Evolutionary conservation across 2,888 invertebrate species (phyloP).

Genomic region (Saturnia japonica): DNA sequence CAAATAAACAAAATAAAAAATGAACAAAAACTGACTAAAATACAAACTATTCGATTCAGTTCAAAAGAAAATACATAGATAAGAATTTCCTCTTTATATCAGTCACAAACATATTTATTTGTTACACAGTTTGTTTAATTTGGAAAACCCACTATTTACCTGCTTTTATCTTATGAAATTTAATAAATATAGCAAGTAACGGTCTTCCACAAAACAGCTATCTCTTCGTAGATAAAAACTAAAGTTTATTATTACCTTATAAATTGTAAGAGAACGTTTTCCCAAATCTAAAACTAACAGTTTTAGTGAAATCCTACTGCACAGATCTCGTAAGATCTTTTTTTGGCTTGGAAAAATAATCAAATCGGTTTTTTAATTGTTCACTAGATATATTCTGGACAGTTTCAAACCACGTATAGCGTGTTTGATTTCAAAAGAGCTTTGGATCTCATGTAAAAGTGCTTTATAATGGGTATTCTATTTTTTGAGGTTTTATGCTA

Average conservation of each 20-base stretch:
- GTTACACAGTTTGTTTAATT: background rate
- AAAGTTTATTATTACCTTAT: background rate
- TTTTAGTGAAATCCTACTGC: constrained; percentile 29
- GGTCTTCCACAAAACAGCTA: constrained; percentile 4
- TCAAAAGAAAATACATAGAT: constrained; percentile 3
- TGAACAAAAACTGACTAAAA: background rate
- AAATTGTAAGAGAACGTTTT: constrained; percentile 10
- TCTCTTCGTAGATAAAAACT: constrained; percentile 4
- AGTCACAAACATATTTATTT: constrained; percentile 12
- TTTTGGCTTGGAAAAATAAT: constrained; percentile 64
- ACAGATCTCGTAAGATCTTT: constrained; percentile 51
- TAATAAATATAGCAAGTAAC: constrained; percentile 4
- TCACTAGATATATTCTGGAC: constrained; percentile 57
- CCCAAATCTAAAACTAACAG: background rate
- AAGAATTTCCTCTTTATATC: constrained; percentile 8
- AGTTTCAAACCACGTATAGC: constrained; percentile 48
- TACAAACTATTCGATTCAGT: background rate
- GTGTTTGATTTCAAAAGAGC: constrained; percentile 15
- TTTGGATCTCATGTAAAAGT: background rate
- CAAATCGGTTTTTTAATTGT: constrained; percentile 62
- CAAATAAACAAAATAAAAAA: too few species aligned
- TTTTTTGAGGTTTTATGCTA: constrained; percentile 24
- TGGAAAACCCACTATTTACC: constrained; percentile 15
- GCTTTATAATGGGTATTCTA: background rate
- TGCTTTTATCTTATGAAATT: constrained; percentile 4